Evolutionary conservation across 2,113 vertebrate genomes (phyloP).

Genomic region (Actenoides lindsayi): DNA sequence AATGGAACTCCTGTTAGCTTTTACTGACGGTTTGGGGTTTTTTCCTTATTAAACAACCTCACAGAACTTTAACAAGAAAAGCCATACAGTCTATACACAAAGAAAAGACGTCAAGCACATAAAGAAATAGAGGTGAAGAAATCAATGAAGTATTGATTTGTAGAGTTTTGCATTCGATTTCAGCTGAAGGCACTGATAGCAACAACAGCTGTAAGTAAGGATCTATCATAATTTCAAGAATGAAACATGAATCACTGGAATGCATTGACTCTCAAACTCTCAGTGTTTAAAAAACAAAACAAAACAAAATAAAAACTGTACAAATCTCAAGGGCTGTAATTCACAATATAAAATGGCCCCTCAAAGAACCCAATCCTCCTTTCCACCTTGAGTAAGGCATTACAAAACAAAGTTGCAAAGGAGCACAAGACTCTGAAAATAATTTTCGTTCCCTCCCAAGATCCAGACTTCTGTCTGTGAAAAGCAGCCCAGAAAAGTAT

Average conservation of each 20-base stretch:
- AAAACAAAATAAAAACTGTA: background rate
- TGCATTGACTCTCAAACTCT: background rate
- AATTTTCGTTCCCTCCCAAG: background rate
- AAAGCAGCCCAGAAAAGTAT: background rate
- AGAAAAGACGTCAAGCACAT: background rate
- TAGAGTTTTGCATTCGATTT: background rate
- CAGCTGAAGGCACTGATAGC: background rate
- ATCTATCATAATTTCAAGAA: background rate
- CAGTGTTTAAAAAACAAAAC: background rate
- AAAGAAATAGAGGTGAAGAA: background rate
- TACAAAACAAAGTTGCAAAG: background rate
- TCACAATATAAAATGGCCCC: background rate
- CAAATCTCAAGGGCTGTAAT: background rate
- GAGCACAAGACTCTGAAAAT: background rate
- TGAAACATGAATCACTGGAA: background rate
- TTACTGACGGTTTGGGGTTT: background rate
- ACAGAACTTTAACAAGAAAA: background rate
- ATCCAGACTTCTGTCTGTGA: background rate
- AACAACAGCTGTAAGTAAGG: background rate
- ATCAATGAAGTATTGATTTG: background rate
- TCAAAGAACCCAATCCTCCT: background rate
- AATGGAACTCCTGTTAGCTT: background rate
- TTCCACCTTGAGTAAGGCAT: background rate
- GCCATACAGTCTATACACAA: background rate
- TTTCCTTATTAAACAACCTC: conserved; percentile 36